Evolutionary conservation across 2,888 invertebrate species (phyloP).

Genomic region (Lingula anatina): DNA sequence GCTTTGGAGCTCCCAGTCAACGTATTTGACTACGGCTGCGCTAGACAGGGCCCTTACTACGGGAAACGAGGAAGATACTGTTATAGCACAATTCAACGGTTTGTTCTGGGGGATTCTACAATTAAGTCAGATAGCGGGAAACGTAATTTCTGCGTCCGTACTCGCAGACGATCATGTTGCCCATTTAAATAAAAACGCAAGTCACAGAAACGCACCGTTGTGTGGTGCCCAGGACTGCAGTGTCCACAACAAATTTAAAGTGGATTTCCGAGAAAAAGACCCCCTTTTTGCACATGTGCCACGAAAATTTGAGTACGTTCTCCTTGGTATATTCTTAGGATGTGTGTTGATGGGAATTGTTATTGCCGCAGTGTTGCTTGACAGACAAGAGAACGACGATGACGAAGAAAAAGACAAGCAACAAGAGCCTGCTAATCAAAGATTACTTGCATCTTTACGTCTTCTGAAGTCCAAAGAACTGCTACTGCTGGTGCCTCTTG

Average conservation of each 20-base stretch:
- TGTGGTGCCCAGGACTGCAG: conserved; percentile 28
- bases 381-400: conserved; percentile 24
- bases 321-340: conserved; percentile 36
- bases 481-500: conserved; percentile 38
- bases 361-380: conserved; percentile 31
- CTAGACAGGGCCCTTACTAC: conserved; percentile 36
- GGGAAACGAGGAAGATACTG: conserved; percentile 26
- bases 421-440: conserved; percentile 22
- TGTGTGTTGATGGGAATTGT: conserved; percentile 39
- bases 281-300: conserved; percentile 13
- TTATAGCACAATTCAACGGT: conserved; percentile 43
- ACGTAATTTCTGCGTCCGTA: conserved; percentile 38
- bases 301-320: conserved; percentile 25
- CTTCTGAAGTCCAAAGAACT: conserved; percentile 42
- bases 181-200: conserved; percentile 1
- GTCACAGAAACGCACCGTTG: not conserved
- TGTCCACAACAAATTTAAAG: conserved; percentile 12
- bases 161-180: too few species aligned
- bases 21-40: conserved; percentile 41
- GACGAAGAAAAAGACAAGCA: conserved; percentile 18
- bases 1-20: conserved; percentile 45
- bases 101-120: conserved; percentile 43
- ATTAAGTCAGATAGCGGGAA: conserved; percentile 45
- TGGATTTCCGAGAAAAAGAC: conserved; percentile 20
- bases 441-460: conserved; percentile 30